phyloP scores from a whole-genome alignment of 2,888 invertebrate species.

The Lutraria lutraria region DNA sequence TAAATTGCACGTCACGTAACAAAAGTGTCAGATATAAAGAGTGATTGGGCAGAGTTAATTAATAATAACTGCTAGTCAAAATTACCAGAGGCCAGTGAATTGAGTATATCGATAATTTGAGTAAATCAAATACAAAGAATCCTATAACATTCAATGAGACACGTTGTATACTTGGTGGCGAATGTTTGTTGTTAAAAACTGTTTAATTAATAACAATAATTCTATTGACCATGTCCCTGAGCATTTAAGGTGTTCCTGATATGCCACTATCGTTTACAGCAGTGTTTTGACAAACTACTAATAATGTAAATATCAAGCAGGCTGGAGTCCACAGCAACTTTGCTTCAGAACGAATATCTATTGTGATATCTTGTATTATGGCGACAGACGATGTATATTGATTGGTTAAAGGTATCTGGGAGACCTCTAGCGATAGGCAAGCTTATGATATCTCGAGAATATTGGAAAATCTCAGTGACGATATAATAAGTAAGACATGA shows the following conservation, averaged over 20 bases:
- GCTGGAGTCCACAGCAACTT: neutral
- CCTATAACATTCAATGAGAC: neutral
- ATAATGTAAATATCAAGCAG: neutral
- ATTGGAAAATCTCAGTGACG: neutral
- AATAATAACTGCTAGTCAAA: no score
- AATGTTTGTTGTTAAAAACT: neutral
- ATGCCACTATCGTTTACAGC: neutral
- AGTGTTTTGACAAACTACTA: neutral
- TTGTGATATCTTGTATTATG: neutral
- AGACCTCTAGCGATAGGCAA: neutral
- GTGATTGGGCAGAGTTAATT: no score
- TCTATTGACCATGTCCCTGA: neutral
- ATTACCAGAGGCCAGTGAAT: no score
- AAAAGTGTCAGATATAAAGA: no score
- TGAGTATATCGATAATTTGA: no score
- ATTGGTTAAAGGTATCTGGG: neutral
- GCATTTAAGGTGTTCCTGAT: neutral
- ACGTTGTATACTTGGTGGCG: neutral
- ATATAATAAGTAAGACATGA: neutral
- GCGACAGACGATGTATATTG: conserved; percentile 8
- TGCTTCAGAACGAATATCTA: neutral
- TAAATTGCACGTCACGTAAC: no score
- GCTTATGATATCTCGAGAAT: neutral
- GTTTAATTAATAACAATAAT: neutral
- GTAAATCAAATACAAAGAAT: no score